phyloP scores from a whole-genome alignment of 2,888 invertebrate genomes.

The Mythimna ferrago region DNA sequence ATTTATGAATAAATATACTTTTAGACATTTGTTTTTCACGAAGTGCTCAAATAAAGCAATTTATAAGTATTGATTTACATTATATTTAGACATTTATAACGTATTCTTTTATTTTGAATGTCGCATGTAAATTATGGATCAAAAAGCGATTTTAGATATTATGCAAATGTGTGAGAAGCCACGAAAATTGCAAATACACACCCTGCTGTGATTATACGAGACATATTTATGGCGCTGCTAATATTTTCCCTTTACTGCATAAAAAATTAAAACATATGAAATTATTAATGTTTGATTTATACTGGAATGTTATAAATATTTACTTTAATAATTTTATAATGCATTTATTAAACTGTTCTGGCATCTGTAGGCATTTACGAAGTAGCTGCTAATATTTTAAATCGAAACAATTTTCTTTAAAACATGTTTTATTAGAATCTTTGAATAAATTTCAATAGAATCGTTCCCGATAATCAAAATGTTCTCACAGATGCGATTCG shows the following conservation, averaged over 20 bases:
- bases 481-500: conserved; percentile 73
- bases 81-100: conserved; percentile 30
- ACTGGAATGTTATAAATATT: conserved; percentile 46
- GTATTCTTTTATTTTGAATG: conserved; percentile 50
- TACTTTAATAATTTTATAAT: conserved; percentile 40
- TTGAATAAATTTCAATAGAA: conserved; percentile 66
- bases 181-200: conserved; percentile 72
- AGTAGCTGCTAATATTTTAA: conserved; percentile 36
- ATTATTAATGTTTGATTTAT: conserved; percentile 56
- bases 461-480: conserved; percentile 71
- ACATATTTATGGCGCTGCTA: conserved; percentile 70
- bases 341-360: conserved; percentile 38
- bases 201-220: conserved; percentile 74
- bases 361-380: conserved; percentile 29
- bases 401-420: conserved; percentile 39
- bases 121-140: conserved; percentile 51
- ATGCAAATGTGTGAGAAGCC: conserved; percentile 74
- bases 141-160: conserved; percentile 66
- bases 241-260: conserved; percentile 57
- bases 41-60: conserved; percentile 40
- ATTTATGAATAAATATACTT: conserved; percentile 24
- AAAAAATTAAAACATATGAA: conserved; percentile 52
- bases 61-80: conserved; percentile 44
- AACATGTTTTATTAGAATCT: conserved; percentile 54
- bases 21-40: conserved; percentile 22